phyloP scores from a whole-genome alignment of 2,113 vertebrate species.

The Tangachromis dhanisi region DNA sequence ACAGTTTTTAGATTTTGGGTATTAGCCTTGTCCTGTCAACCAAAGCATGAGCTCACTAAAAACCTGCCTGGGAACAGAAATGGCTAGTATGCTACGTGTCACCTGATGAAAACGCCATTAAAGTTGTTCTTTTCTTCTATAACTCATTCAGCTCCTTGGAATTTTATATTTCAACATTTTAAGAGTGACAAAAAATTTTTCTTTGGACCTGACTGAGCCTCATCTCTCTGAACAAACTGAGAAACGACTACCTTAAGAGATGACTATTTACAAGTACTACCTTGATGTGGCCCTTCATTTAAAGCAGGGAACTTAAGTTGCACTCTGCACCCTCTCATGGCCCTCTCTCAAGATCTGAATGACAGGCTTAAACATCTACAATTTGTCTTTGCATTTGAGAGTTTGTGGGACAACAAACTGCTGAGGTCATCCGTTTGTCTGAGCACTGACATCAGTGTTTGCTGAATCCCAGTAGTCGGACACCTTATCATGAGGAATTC shows the following conservation, averaged over 20 bases:
- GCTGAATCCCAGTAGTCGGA: not conserved
- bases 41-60: not conserved
- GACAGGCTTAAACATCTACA: not conserved
- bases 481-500: not conserved
- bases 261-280: not conserved
- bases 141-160: not conserved
- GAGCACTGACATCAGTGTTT: not conserved
- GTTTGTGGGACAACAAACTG: not conserved
- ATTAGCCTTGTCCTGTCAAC: constrained; percentile 40
- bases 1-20: constrained; percentile 30
- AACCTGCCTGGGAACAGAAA: not conserved
- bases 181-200: not conserved
- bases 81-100: not conserved
- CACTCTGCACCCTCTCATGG: not conserved
- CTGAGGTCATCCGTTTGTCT: not conserved
- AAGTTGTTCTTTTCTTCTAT: not conserved
- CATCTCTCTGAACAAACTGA: not conserved
- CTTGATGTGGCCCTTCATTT: not conserved
- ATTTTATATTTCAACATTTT: not conserved
- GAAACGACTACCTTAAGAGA: not conserved
- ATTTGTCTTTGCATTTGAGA: not conserved
- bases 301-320: not conserved
- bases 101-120: not conserved
- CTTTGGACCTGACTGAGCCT: not conserved
- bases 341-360: not conserved